Conservation (phyloP, 2,888 invertebrate species). For the Drosophila flavopinicola region DNA sequence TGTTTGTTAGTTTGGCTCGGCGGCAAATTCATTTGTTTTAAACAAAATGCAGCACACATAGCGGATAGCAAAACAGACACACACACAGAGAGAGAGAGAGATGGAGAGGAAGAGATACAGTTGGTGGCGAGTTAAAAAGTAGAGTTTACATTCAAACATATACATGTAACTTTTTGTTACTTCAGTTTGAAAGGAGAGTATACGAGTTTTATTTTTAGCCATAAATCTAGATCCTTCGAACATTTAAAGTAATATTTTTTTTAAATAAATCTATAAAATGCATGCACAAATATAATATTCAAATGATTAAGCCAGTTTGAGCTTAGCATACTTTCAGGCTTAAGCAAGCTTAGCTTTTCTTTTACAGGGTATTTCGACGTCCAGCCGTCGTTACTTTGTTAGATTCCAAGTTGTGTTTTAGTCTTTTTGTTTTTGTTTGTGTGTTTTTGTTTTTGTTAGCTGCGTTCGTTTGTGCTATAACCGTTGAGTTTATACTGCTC, state of each 20-base stretch:
- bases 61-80: background rate
- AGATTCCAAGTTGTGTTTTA: slow-evolving; percentile 15
- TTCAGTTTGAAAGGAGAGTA: slow-evolving; percentile 16
- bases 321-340: background rate
- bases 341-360: too few species aligned
- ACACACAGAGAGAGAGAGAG: background rate
- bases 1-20: slow-evolving; percentile 70
- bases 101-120: background rate
- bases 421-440: slow-evolving; percentile 18
- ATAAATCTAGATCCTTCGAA: too few species aligned
- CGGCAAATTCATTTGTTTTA: slow-evolving; percentile 76
- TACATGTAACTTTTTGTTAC: slow-evolving; percentile 12
- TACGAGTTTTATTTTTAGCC: slow-evolving; percentile 1
- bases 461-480: slow-evolving; percentile 33
- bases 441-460: slow-evolving; percentile 16
- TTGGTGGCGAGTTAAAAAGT: background rate
- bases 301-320: too few species aligned
- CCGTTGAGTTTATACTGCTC: slow-evolving; percentile 34
- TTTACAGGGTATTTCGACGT: slow-evolving; percentile 15
- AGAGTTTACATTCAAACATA: background rate
- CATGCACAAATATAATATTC: too few species aligned
- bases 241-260: too few species aligned
- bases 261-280: too few species aligned
- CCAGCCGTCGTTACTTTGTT: accelerated
- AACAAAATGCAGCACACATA: slow-evolving; percentile 58